Evolutionary conservation across 2,888 invertebrate species (phyloP), one percentile per base, ranked within the genome.

Genomic region (Choristoneura rosaceana): DNA sequence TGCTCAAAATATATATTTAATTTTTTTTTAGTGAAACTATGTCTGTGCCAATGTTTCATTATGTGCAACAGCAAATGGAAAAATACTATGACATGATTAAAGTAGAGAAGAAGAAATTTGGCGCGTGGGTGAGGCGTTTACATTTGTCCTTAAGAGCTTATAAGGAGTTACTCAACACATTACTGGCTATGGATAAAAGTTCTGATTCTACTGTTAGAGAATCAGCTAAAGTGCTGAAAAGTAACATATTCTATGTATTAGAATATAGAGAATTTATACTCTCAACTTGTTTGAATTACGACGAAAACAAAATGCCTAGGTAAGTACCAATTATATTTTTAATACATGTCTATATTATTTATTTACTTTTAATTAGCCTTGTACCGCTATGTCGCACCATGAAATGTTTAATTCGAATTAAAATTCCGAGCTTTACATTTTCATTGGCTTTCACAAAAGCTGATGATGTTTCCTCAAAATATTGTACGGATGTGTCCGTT

Each of bases 181-280:
- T 99, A 76, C 91, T 96, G 76, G 96, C 95, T 14, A 98, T 99
- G 97, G 98, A 98, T 87, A 96, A 95, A 84, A 96, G 96, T 74
- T 86, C 91, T 2, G 97, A 98, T 84, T 90, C 92, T 50, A 94
- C 95, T 34, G 96, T 98, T 0, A 95, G 95, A 77, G 97, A 97
- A 69, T 97, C 98, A 15, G 96, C 98, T 55, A 96, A 96, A 91
- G 97, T 98, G 81, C 96, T 99, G 78, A 97, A 98, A 90, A 97
- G 97, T 89, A 98, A 98, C 88, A 96, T 98, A 77, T 98, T 99
- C 91, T 99, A 99, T 91, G 97, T 98, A 61, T 94, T 97, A 80
- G 99, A 99, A 90, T 99, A 99, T 89, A 95, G 99, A 76, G 99
- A 99, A 90, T 96, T 98, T 78, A 96, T 98, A 82, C 92, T 98